Evolutionary conservation across 2,113 vertebrate genomes (phyloP).

Genomic region (Chunga burmeisteri): DNA sequence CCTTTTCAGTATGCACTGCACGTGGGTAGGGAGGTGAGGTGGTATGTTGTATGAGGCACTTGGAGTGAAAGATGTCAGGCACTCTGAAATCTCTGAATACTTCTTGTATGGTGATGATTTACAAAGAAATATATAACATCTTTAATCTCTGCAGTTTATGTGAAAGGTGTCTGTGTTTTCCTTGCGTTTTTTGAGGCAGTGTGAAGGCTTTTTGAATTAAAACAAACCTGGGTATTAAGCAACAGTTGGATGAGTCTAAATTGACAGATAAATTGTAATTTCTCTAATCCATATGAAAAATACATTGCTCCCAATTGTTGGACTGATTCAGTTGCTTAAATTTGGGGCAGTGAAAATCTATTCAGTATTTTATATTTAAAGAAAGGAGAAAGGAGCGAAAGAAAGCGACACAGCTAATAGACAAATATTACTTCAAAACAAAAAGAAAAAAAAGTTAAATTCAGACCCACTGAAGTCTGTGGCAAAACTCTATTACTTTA

Average conservation of each 20-base stretch:
- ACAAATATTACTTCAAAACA: neutral
- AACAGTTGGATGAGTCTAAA: neutral
- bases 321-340: neutral
- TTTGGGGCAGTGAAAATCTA: neutral
- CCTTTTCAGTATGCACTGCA: neutral
- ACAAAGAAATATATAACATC: neutral
- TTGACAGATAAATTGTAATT: neutral
- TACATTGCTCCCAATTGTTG: neutral
- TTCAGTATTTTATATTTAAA: neutral
- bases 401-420: neutral
- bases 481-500: neutral
- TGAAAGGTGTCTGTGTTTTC: neutral
- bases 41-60: accelerated
- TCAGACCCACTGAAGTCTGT: neutral
- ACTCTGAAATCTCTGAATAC: neutral
- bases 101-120: neutral
- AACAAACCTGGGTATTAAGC: neutral
- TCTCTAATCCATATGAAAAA: neutral
- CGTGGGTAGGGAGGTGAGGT: neutral
- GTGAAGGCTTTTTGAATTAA: neutral
- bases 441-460: neutral
- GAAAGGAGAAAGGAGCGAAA: neutral
- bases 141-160: neutral
- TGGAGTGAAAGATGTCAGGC: neutral
- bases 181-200: neutral